Conservation (phyloP, 2,888 invertebrate genomes). For the Himalopsyche kuldschensis region DNA sequence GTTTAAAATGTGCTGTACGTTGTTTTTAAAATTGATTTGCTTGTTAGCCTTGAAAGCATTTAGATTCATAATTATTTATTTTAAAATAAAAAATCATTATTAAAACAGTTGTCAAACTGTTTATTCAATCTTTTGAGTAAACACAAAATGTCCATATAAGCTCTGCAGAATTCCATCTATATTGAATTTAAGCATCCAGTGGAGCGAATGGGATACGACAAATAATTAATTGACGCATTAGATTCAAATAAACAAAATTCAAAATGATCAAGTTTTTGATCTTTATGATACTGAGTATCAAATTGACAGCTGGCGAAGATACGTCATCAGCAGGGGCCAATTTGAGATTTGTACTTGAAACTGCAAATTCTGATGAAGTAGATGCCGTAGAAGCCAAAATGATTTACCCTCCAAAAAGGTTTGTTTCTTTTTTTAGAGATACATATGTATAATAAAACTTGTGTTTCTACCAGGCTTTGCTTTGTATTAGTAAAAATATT, state of each 20-base stretch:
- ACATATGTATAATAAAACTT: no score
- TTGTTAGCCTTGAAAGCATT: no score
- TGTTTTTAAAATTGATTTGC: no score
- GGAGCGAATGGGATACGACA: background rate
- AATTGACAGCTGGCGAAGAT: background rate
- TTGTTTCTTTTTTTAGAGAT: background rate
- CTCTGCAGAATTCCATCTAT: background rate
- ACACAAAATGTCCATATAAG: background rate
- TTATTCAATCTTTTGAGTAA: no score
- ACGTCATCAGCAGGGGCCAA: no score
- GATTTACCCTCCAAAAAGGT: conserved; percentile 12
- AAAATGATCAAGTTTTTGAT: background rate
- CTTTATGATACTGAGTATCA: background rate
- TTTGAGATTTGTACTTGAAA: background rate
- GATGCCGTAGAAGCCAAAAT: conserved; percentile 5
- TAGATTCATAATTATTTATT: no score
- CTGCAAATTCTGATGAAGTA: conserved; percentile 14
- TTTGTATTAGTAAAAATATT: no score
- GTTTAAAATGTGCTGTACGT: no score
- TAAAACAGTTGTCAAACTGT: no score
- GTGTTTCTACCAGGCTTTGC: no score
- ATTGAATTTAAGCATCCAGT: background rate
- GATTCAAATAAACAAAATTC: background rate
- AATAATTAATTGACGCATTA: background rate
- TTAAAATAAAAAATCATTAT: no score